These are phyloP conservation scores for Mechanitis mazaeus DNA, from an alignment of 2,888 invertebrate genomes.

Conservation along the genomic window DNA sequence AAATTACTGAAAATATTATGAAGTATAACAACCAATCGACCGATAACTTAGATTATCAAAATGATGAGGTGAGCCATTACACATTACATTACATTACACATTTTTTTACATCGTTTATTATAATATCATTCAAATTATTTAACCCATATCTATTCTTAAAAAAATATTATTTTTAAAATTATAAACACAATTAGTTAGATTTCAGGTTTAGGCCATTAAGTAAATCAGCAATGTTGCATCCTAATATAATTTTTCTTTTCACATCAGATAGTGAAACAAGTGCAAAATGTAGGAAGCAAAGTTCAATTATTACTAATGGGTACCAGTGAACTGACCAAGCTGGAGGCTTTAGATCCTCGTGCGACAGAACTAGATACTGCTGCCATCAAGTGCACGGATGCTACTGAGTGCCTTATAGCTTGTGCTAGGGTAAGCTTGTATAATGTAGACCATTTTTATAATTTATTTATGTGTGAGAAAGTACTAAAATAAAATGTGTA, in stretches of 20 bases:
- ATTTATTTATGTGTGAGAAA: too few relatives aligned
- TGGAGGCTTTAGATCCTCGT: slow-evolving; percentile 29
- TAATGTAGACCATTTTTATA: too few relatives aligned
- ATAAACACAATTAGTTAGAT: too few relatives aligned
- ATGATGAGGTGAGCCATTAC: not conserved
- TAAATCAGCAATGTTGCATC: too few relatives aligned
- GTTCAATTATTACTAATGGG: slow-evolving; percentile 41
- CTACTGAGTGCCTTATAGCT: slow-evolving; percentile 43
- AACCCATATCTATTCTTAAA: too few relatives aligned
- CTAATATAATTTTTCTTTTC: slow-evolving; percentile 1
- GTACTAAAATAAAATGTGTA: too few relatives aligned
- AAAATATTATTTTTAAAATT: too few relatives aligned
- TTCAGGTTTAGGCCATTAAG: too few relatives aligned
- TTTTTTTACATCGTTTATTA: not conserved
- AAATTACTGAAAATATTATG: slow-evolving; percentile 29
- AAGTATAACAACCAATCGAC: not conserved
- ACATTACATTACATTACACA: too few relatives aligned
- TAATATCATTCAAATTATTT: not conserved
- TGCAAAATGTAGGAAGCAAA: slow-evolving; percentile 43
- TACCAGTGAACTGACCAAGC: slow-evolving; percentile 27
- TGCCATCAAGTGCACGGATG: slow-evolving; percentile 38
- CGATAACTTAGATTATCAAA: not conserved
- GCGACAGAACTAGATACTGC: slow-evolving; percentile 36
- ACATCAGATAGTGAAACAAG: slow-evolving; percentile 42
- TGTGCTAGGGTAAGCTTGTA: slow-evolving; percentile 44